phyloP scores from a whole-genome alignment of 2,888 invertebrate genomes.

The Acronicta psi region DNA sequence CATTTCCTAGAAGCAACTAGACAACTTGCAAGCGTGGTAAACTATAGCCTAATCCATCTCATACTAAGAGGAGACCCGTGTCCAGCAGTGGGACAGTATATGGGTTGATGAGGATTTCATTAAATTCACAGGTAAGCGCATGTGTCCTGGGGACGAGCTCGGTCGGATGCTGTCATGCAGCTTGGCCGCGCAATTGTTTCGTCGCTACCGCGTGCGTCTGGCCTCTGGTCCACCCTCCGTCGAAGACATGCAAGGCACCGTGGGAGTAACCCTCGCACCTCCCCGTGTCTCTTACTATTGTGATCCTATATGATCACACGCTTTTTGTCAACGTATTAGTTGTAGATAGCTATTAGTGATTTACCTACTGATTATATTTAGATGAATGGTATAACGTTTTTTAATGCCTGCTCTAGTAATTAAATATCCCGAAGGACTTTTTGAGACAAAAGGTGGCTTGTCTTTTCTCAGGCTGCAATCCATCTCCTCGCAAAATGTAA shows the following conservation, averaged over 20 bases:
- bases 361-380: background rate
- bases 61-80: too few relatives aligned
- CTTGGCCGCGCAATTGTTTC: constrained; percentile 91
- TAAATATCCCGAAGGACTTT: too few relatives aligned
- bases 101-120: background rate
- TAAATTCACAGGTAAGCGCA: constrained; percentile 91
- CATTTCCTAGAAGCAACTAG: too few relatives aligned
- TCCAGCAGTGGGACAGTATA: too few relatives aligned
- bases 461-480: too few relatives aligned
- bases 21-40: too few relatives aligned
- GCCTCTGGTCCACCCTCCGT: constrained; percentile 76
- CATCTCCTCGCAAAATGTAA: too few relatives aligned
- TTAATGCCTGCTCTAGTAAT: background rate
- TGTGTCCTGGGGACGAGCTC: constrained; percentile 95
- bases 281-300: constrained; percentile 82
- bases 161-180: constrained; percentile 93
- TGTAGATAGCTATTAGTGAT: background rate
- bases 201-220: constrained; percentile 90
- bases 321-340: constrained; percentile 1
- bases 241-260: constrained; percentile 90
- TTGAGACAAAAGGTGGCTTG: too few relatives aligned
- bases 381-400: background rate
- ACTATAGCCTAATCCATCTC: too few relatives aligned
- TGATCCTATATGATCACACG: constrained; percentile 65
- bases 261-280: constrained; percentile 93